Base-by-base conservation (phyloP, 2,797 vertebrate species). In the Onychomys arenicola region DNA sequence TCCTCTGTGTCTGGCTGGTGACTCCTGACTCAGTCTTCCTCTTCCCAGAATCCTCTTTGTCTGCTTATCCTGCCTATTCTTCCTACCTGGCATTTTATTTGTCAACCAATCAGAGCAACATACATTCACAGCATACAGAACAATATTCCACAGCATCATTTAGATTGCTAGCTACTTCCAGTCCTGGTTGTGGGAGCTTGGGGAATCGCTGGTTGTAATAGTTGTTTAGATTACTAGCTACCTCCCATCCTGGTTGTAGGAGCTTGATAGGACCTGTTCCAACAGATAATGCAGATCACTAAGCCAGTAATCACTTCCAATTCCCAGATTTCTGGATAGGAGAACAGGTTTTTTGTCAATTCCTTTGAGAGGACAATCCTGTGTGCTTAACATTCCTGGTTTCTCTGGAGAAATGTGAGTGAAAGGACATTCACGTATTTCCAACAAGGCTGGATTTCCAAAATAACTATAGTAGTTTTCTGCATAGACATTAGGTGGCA, bases 401-500 rank as follows among this genome's bases (percentile, higher is more conserved):
- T 65, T 6, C 14, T 63, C 29, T 84, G 59, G 61, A 46, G 59
- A 63, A 83, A 2, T 32, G 27, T 19, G 10, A 40, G 82, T 17
- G 6, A 17, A 65, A 32, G 29, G 29, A 13, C 29, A 23, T 67
- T 85, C 1, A 7, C 5, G 11, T 67, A 32, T 19, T 67, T 29
- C 65, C 61, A 49, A 34, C 29, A n/a, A 67, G 40, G 27, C 14
- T 49, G 5, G 0, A 2, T 63, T 94, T 89, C 57, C 17, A 40
- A 76, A 84, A 63, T 9, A 37, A 17, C n/a, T 71, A 6, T 55
- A 52, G 16, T 37, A 3, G 55, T 89, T 89, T 23, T 82, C 43
- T 7, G 3, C 21, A 14, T n/a, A 19, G 57, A 86, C 97, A 76
- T 86, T 75, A 93, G 97, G 83, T 83, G 97, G 96, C 94, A 12